These are phyloP conservation scores for Uria lomvia DNA, from an alignment of 2,113 vertebrate genomes.

Conservation along the genomic window DNA sequence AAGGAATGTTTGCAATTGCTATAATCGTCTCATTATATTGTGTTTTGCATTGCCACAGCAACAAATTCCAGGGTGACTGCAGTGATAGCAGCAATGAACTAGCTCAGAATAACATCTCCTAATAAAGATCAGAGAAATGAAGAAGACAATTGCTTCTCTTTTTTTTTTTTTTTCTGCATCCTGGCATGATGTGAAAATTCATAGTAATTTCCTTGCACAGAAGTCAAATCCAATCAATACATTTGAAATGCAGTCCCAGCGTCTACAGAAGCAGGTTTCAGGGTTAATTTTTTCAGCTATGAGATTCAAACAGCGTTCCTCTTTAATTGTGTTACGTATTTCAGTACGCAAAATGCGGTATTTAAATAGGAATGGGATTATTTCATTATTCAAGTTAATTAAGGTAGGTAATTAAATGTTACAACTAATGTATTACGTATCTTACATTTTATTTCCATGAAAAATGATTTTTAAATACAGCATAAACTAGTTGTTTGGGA, in stretches of 20 bases:
- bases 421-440: neutral
- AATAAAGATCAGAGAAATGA: constrained; percentile 11
- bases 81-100: neutral
- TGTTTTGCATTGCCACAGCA: neutral
- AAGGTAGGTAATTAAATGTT: constrained; percentile 17
- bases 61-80: neutral
- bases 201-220: neutral
- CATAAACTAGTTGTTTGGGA: neutral
- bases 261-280: neutral
- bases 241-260: neutral
- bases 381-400: constrained; percentile 51
- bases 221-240: neutral
- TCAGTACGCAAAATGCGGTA: neutral
- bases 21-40: neutral
- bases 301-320: neutral
- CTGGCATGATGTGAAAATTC: neutral
- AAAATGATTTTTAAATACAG: neutral
- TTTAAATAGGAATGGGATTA: neutral
- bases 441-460: constrained; percentile 17
- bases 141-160: neutral
- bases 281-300: neutral
- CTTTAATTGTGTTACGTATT: neutral
- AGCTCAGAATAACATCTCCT: neutral
- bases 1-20: neutral
- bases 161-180: neutral